These are phyloP conservation scores for Athalia rosae DNA, from an alignment of 2,888 invertebrate species.

Conservation along the genomic window DNA sequence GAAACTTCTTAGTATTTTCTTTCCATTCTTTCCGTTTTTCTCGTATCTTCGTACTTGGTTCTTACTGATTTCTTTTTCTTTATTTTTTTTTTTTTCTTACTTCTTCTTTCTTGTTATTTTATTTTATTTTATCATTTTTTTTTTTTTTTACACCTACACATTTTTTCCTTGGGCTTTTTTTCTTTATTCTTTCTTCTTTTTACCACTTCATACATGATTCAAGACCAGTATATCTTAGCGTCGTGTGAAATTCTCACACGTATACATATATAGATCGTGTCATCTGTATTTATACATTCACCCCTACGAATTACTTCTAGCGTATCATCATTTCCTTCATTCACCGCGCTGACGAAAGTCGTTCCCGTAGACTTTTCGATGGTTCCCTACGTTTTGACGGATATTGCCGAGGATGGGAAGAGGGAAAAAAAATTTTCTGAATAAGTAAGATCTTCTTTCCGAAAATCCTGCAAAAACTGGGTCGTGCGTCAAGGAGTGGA, in stretches of 20 bases:
- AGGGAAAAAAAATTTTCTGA: no score
- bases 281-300: background rate
- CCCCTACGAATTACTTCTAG: background rate
- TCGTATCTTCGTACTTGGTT: background rate
- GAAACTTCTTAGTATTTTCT: constrained; percentile 31
- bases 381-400: no score
- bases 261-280: background rate
- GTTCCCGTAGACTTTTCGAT: no score
- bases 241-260: background rate
- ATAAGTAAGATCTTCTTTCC: no score
- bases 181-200: background rate
- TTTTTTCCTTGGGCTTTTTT: background rate
- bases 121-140: background rate
- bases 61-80: background rate
- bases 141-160: background rate
- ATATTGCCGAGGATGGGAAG: no score
- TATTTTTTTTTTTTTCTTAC: background rate
- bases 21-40: constrained; percentile 9
- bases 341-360: background rate
- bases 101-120: background rate
- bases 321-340: background rate
- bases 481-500: no score
- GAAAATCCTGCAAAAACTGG: no score
- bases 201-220: constrained; percentile 24
- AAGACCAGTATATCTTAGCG: constrained; percentile 10